A percentile compares a stretch with the other conserved stretches of the same genome.
Evolutionary conservation across 2,888 invertebrate genomes (phyloP).

Genomic region (Drosophila suboccidentalis): DNA sequence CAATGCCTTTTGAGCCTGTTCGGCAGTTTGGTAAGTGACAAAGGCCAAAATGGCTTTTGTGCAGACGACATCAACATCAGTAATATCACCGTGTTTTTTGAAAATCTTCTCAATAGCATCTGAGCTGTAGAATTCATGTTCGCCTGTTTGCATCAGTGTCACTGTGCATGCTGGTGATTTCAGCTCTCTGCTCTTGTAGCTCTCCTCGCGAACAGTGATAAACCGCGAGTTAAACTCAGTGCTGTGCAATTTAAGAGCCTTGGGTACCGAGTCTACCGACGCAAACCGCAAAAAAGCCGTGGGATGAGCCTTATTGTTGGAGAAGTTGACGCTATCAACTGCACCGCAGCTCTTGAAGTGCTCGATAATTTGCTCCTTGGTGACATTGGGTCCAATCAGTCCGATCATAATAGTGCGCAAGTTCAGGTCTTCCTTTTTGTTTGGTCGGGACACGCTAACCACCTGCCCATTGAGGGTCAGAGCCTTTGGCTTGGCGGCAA

Average conservation of each 20-base stretch:
- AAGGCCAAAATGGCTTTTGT: conserved; percentile 64
- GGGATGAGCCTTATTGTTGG: conserved; percentile 45
- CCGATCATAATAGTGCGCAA: conserved; percentile 55
- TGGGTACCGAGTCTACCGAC: conserved; percentile 13
- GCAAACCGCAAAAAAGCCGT: conserved; percentile 65
- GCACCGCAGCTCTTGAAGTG: conserved; percentile 70
- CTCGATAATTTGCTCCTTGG: conserved; percentile 46
- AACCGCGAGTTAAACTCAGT: conserved; percentile 59
- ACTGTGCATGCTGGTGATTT: conserved; percentile 60
- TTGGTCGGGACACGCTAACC: conserved; percentile 27
- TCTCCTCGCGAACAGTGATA: conserved; percentile 57
- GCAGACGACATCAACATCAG: conserved; percentile 64
- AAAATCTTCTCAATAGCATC: conserved; percentile 64
- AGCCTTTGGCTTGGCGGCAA: conserved; percentile 59
- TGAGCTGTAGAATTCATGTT: conserved; percentile 41
- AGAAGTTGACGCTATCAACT: conserved; percentile 49
- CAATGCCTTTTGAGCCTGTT: conserved; percentile 59
- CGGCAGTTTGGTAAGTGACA: conserved; percentile 59
- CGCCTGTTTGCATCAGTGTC: conserved; percentile 56
- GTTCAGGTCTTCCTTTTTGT: not conserved
- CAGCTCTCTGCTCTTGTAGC: not conserved
- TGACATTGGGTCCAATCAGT: conserved; percentile 52
- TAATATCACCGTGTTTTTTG: conserved; percentile 71
- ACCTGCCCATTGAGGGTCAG: conserved; percentile 50
- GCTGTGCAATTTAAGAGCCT: conserved; percentile 65